Evolutionary conservation across 2,113 vertebrate species (phyloP), one percentile per base, ranked within the genome.

Genomic region (Syngnathoides biaculeatus): DNA sequence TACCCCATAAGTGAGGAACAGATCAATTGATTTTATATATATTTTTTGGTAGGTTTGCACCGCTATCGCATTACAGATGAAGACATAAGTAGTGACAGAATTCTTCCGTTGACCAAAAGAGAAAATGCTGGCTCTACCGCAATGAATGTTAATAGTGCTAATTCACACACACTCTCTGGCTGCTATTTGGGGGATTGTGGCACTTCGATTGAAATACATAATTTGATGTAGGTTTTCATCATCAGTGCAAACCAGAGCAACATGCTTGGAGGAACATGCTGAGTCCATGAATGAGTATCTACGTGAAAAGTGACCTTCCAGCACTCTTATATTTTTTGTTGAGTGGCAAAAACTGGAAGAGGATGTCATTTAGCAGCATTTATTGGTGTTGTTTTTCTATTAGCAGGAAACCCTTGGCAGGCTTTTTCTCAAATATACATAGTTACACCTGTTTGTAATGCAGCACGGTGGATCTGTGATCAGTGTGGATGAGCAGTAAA

Each of bases 341-440:
- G n/a, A 55, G 57, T 68, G 73, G 62, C 62, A 53, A 40, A 62
- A 62, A 42, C 71, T 72, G 69, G 52, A 55, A 38, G 39, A 65
- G 26, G 7, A 26, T 15, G 59, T 69, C 63, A 38, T 56, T 71
- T 80, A 86, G 81, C 83, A 85, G 83, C 83, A 79, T 80, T 67
- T 26, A 71, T 13, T 7, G 55, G 43, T 74, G 48, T 73, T 20
- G 6, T 57, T 12, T 48, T 30, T 22, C 5, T 39, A 43, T 48
- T 2, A 68, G 58, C 26, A 59, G 57, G 39, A 55, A 72, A 52
- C 22, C 14, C 9, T 26, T 14, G 43, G 11, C 60, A 35, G 70
- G 69, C 58, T 50, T 56, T 74, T 55, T 63, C 70, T 45, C 22
- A 24, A 24, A 70, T 11, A 45, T 48, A 47, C 58, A 40, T 62